phyloP scores from a whole-genome alignment of 2,888 invertebrate species.

The Nasonia oneida region DNA sequence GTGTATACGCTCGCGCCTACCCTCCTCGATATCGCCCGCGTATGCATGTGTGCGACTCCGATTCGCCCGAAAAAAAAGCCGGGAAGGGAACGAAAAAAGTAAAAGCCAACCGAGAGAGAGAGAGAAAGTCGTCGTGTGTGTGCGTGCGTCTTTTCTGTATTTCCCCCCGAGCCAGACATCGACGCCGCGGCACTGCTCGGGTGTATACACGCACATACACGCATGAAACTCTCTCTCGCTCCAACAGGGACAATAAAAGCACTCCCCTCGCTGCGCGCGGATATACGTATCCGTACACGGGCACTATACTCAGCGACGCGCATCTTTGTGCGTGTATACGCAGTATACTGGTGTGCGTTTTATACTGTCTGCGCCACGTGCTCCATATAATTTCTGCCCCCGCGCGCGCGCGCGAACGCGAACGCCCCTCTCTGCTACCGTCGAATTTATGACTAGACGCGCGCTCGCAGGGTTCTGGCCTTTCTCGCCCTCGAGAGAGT shows the following conservation, averaged over 20 bases:
- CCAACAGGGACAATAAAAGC: constrained; percentile 59
- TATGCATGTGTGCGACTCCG: neutral
- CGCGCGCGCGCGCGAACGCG: constrained; percentile 37
- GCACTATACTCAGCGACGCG: neutral
- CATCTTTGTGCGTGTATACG: neutral
- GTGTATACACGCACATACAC: neutral
- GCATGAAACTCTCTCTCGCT: neutral
- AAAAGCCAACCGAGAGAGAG: constrained; percentile 13
- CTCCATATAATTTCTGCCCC: constrained; percentile 61
- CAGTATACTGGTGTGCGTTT: neutral
- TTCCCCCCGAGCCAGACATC: constrained; percentile 5
- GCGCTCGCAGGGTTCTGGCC: constrained; percentile 6
- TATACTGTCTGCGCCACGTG: constrained; percentile 57
- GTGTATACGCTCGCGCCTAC: neutral
- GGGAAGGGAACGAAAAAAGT: neutral
- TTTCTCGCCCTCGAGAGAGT: constrained; percentile 4
- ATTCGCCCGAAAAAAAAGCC: neutral
- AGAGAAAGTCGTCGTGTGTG: neutral
- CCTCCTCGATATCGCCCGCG: neutral
- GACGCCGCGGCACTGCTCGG: neutral
- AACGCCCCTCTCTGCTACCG: constrained; percentile 30
- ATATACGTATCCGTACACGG: neutral
- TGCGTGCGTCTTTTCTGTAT: constrained; percentile 33
- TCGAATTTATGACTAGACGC: constrained; percentile 59
- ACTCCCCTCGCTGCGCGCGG: constrained; percentile 30